Evolutionary conservation across 2,797 vertebrate genomes (phyloP).

Genomic region (Coccyzus lansbergi): DNA sequence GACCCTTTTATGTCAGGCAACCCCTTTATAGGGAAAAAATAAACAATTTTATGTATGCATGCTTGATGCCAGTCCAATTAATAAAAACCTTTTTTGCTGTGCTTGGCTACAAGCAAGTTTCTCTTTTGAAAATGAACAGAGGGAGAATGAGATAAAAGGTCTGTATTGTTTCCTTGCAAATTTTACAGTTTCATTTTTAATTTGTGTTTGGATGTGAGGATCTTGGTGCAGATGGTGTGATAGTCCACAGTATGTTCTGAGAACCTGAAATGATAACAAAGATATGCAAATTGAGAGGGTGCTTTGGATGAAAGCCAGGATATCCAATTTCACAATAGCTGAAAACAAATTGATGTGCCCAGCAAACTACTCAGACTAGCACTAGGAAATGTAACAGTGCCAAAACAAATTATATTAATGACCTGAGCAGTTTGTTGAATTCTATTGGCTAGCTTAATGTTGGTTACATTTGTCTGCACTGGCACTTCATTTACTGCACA

Average conservation of each 20-base stretch:
- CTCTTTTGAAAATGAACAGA: constrained; percentile 93
- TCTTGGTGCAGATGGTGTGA: constrained; percentile 95
- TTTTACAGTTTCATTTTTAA: constrained; percentile 99
- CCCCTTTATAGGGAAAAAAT: constrained; percentile 92
- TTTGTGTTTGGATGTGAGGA: constrained; percentile 93
- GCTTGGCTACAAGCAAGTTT: constrained; percentile 88
- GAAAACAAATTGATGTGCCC: constrained; percentile 94
- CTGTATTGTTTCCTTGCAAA: constrained; percentile 98
- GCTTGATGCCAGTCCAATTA: constrained; percentile 99
- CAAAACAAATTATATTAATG: constrained; percentile 89
- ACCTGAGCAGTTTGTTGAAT: constrained; percentile 82
- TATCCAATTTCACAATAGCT: constrained; percentile 89
- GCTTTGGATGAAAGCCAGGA: constrained; percentile 90
- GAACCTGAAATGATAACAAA: constrained; percentile 96
- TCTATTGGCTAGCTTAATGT: constrained; percentile 81
- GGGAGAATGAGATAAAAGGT: constrained; percentile 98
- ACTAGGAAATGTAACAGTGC: constrained; percentile 86
- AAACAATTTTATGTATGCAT: constrained; percentile 94
- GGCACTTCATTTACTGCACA: constrained; percentile 78
- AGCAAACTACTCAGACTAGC: constrained; percentile 86
- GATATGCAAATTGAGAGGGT: constrained; percentile 94
- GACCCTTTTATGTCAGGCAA: constrained; percentile 95
- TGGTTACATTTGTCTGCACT: constrained; percentile 81
- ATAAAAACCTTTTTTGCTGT: constrained; percentile 93
- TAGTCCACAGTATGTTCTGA: constrained; percentile 91